These are phyloP conservation scores for Adineta ricciae DNA, from an alignment of 2,888 invertebrate genomes.

Conservation along the genomic window DNA sequence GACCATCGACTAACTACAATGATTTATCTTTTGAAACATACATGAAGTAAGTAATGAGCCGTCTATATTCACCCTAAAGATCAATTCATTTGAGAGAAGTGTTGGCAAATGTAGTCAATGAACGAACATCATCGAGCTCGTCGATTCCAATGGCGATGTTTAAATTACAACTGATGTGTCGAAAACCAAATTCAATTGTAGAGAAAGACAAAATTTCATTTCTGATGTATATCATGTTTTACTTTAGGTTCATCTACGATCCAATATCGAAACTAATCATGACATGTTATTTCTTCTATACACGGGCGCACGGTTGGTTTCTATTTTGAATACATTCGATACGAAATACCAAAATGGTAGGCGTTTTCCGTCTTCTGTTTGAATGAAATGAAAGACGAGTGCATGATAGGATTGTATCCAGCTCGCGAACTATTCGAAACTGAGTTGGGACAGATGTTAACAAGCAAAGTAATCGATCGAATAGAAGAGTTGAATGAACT, in stretches of 20 bases:
- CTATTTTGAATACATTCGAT: not conserved
- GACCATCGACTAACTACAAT: not conserved
- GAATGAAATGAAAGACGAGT: not conserved
- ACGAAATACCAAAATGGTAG: not conserved
- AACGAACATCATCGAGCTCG: not conserved
- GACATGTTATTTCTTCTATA: not conserved
- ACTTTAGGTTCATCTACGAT: slow-evolving; percentile 8
- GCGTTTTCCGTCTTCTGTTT: too few species aligned
- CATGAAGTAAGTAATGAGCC: not conserved
- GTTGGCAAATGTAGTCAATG: not conserved
- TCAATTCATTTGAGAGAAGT: not conserved
- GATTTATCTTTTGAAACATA: not conserved
- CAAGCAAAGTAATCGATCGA: not conserved
- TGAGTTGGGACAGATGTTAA: not conserved
- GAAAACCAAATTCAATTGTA: slow-evolving; percentile 1
- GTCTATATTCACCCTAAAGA: not conserved
- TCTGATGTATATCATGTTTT: not conserved
- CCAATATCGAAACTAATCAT: not conserved
- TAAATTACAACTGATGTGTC: slow-evolving; percentile 11
- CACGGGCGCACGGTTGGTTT: not conserved
- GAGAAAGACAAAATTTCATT: not conserved
- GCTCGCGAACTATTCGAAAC: not conserved
- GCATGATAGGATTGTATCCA: not conserved
- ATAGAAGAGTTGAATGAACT: not conserved
- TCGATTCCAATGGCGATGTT: not conserved